Evolutionary conservation across 2,888 invertebrate genomes (phyloP), one percentile per base, ranked within the genome.

Genomic region (Xanthia togata): DNA sequence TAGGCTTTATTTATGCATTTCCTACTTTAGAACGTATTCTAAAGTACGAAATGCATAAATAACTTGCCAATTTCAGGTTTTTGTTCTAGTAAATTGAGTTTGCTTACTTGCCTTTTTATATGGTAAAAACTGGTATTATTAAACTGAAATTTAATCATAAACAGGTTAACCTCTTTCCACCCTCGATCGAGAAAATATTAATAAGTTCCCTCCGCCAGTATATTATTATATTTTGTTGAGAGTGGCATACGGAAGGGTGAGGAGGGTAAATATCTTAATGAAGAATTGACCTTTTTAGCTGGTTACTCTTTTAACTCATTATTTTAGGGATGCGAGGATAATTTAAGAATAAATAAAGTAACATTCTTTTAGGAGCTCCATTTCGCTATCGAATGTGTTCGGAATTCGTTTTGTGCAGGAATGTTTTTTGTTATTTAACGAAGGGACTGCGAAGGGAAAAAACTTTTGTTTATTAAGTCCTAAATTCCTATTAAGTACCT

Each of bases 301-400:
- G 86, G 83, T 82, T 85, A 75, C 83, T 72, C 82, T 74, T 74
- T 72, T 60, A 77, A 70, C 55, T 82, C 78, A 74, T 78, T 85
- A 83, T 78, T 53, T 77, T 68, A 12, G 67, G 73, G 73, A 70
- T 65, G 64, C 44, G 69, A 50, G 78, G 70, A 59, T 55, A 70
- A 38, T 62, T 55, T 60, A 35, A 63, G 53, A 59, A 75, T 75
- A 80, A 64, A 84, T 76, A 76, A 67, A 81, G 70, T 57, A 70
- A 73, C 60, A 85, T 76, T 82, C 50, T 74, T 60, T 55, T 44
- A 73, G 81, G 35, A 76, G 31, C 55, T 73, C 9, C 55, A 47
- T 59, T 68, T 73, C 57, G 59, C n/a, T 76, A 76, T 64, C 60
- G 68, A 81, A 73, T 76, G 70, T 70, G 55, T 85, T 76, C 23